These are phyloP conservation scores for Lagria hirta DNA, from an alignment of 2,888 invertebrate genomes.

Conservation along the genomic window DNA sequence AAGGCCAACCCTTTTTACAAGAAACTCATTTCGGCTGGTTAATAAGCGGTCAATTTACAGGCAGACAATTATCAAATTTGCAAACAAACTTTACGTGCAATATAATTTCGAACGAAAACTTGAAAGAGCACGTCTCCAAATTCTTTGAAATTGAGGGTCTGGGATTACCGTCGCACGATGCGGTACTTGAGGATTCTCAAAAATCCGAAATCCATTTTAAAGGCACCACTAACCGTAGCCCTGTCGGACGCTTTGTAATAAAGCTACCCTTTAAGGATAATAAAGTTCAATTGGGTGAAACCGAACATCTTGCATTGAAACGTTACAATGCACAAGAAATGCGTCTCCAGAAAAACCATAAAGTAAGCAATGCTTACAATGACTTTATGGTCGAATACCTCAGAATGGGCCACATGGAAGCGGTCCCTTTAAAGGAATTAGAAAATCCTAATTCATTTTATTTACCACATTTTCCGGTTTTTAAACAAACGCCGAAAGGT, in stretches of 20 bases:
- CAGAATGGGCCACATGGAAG: not conserved
- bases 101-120: not conserved
- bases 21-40: conserved; percentile 1
- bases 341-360: not conserved
- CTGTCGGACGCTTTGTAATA: not conserved
- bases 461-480: not conserved
- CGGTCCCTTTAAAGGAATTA: not conserved
- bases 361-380: not conserved
- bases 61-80: not conserved
- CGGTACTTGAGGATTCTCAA: not conserved
- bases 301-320: not conserved
- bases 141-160: not conserved
- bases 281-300: not conserved
- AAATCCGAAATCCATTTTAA: not conserved
- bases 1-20: not conserved
- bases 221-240: not conserved
- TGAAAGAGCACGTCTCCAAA: not conserved
- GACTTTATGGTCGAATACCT: not conserved
- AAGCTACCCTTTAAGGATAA: not conserved
- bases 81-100: not conserved
- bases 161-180: not conserved
- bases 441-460: not conserved
- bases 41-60: not conserved
- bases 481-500: too few species aligned
- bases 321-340: not conserved